Evolutionary conservation across 2,797 vertebrate genomes (phyloP), one percentile per base, ranked within the genome.

Genomic region (Danio aesculapii): DNA sequence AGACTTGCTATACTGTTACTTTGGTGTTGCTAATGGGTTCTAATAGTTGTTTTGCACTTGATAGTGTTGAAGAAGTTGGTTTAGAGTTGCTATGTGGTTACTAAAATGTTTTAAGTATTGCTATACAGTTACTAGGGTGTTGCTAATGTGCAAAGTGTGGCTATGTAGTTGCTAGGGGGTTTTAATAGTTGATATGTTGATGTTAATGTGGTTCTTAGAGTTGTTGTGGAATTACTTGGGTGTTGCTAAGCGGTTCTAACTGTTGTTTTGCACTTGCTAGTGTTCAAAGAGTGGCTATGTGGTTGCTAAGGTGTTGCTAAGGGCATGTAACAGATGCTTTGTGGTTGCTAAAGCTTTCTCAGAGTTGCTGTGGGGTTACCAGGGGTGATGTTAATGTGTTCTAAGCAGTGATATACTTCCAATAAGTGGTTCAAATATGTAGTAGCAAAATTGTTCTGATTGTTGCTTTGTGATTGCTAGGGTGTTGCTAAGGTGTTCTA

Each of bases 21-120:
- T n/a, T n/a, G n/a, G n/a, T n/a, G n/a, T n/a, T n/a, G 30, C 30
- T 30, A 30, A 30, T 30, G 30, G 1, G 1, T 30, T 30, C 30
- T 30, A 30, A 30, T 30, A 3, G 3, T 30, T 30, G 30, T 30
- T 30, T 3, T 30, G 30, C 30, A 30, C 30, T 30, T 30, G 30
- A 1, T 30, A 30, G 30, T 30, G 30, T 30, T 30, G 1, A 30
- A 30, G 30, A 30, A 30, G 30, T 30, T 30, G 30, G 1, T 30
- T 1, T 2, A 4, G 0, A 30, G 30, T 30, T 30, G 30, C 30
- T 30, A 30, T 2, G 9, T 0, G 7, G 2, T 41, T 44, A 3
- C 39, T 44, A 10, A 44, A 44, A 13, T 16, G 62, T 44, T 64
- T 41, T 44, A 1, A n/a, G 14, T 12, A 0, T 44, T 16, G 8